Evolutionary conservation across 1,140 invertebrate species (phyloP).

Genomic region (Propsilocerus akamusi): DNA sequence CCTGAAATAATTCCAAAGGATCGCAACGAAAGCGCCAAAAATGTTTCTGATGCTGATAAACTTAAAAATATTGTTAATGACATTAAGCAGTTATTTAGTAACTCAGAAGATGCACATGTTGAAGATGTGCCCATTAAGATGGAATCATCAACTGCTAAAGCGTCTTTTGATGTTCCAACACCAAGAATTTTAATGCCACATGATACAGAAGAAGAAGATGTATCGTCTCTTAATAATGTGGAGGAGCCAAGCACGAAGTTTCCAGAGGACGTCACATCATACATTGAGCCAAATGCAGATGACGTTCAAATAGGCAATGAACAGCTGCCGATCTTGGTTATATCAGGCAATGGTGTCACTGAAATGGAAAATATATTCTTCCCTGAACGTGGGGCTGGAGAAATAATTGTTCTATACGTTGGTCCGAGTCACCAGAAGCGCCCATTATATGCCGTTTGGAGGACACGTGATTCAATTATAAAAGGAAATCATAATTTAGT

Average conservation of each 20-base stretch:
- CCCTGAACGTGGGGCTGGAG: constrained; percentile 1
- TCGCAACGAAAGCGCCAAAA: too few species aligned
- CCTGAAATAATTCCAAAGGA: too few species aligned
- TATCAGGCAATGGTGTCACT: neutral
- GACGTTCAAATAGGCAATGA: too few species aligned
- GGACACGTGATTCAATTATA: neutral
- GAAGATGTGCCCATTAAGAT: too few species aligned
- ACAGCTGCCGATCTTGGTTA: neutral
- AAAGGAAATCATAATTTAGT: neutral
- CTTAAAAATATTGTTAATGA: too few species aligned
- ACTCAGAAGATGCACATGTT: too few species aligned
- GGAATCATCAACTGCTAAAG: too few species aligned
- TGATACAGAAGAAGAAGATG: too few species aligned
- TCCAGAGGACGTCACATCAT: neutral
- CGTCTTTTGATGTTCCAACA: too few species aligned
- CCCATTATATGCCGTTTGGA: constrained; percentile 6
- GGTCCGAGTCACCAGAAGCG: neutral
- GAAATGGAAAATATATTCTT: neutral
- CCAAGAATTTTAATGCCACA: neutral
- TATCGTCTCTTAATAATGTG: neutral
- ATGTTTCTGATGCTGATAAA: too few species aligned
- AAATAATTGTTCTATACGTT: constrained; percentile 7
- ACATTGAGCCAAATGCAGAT: neutral
- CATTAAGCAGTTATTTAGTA: too few species aligned
- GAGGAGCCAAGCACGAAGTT: neutral